phyloP scores from a whole-genome alignment of 2,797 vertebrate species.

The Nannoperca australis region DNA sequence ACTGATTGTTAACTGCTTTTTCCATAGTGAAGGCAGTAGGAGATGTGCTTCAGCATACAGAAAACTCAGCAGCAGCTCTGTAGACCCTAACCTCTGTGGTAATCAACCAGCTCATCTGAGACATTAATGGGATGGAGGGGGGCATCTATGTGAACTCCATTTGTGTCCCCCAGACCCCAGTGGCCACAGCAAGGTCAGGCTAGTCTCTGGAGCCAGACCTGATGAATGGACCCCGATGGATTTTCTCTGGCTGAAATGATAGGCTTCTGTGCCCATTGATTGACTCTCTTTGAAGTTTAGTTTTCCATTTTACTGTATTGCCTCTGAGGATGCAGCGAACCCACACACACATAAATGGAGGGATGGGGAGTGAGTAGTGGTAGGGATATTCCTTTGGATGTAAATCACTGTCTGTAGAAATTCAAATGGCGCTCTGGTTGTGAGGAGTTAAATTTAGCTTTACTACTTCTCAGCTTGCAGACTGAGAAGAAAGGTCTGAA shows the following conservation, averaged over 20 bases:
- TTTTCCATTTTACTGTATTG: conserved; percentile 54
- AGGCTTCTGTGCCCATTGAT: conserved; percentile 52
- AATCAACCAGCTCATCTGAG: conserved; percentile 40
- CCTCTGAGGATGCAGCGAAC: conserved; percentile 48
- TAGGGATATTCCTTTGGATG: conserved; percentile 34
- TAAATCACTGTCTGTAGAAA: conserved; percentile 43
- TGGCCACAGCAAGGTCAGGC: conserved; percentile 49
- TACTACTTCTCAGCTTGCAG: conserved; percentile 3
- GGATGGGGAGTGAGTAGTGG: conserved; percentile 6
- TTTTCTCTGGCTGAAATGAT: conserved; percentile 53
- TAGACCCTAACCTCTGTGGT: conserved; percentile 31
- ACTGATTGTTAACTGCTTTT: conserved; percentile 20
- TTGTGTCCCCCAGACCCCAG: conserved; percentile 35
- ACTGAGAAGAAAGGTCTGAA: conserved; percentile 15
- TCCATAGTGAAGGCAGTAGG: neutral
- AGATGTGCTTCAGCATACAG: conserved; percentile 1
- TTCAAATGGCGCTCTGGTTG: conserved; percentile 37
- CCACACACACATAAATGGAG: conserved; percentile 19
- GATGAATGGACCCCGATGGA: conserved; percentile 44
- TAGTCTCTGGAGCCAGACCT: conserved; percentile 36
- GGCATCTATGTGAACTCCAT: conserved; percentile 32
- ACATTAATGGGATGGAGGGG: conserved; percentile 9
- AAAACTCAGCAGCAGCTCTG: conserved; percentile 26
- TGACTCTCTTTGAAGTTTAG: conserved; percentile 60
- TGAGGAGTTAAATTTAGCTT: conserved; percentile 40